Evolutionary conservation across 2,113 vertebrate species (phyloP).

Genomic region (human (Homo sapiens)): GRCh38 chr9:70546001-70546500

Average conservation of each 20-base stretch:
- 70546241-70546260: not conserved
- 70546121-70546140: not conserved
- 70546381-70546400: not conserved
- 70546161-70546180: not conserved
- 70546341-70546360: not conserved
- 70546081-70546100: not conserved
- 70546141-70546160: not conserved
- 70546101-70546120: not conserved
- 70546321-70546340: not conserved
- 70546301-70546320: not conserved
- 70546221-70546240: not conserved
- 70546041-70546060: not conserved
- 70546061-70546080: not conserved
- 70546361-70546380: not conserved
- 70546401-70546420: not conserved
- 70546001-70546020: not conserved
- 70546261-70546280: not conserved
- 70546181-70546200: not conserved
- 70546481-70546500: not conserved
- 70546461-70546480: not conserved
- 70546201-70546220: not conserved
- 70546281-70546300: not conserved
- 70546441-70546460: not conserved
- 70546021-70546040: not conserved
- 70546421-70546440: not conserved